Conservation (phyloP, 1,140 invertebrate genomes). For the Lucilia sericata region DNA sequence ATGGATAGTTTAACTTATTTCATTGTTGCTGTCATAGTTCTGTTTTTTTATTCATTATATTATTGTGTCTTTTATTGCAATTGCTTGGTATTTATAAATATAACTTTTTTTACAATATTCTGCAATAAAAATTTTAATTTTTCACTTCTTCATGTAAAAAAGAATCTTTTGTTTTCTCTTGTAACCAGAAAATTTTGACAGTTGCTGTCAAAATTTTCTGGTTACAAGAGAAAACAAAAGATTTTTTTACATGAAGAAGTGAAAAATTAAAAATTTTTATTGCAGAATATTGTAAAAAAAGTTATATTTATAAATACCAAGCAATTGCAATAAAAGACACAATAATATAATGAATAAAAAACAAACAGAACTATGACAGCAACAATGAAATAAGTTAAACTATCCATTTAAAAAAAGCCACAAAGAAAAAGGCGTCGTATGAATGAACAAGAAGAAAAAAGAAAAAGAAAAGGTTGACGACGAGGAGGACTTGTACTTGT, state of each 20-base stretch:
- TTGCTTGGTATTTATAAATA: neutral
- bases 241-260: conserved; percentile 29
- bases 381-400: neutral
- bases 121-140: neutral
- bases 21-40: conserved; percentile 7
- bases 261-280: neutral
- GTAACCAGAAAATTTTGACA: conserved; percentile 16
- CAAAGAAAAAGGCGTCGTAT: conserved; percentile 18
- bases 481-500: neutral
- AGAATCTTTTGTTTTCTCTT: conserved; percentile 22
- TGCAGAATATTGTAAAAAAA: neutral
- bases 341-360: neutral
- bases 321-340: neutral
- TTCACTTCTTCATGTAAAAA: conserved; percentile 29
- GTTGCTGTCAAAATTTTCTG: conserved; percentile 15
- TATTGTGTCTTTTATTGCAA: neutral
- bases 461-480: neutral
- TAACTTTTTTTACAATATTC: neutral
- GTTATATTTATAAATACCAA: neutral
- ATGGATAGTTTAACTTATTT: neutral
- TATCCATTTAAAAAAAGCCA: neutral
- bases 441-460: neutral
- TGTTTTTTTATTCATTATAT: neutral
- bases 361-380: conserved; percentile 6
- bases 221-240: conserved; percentile 17